Conservation (phyloP, 2,888 invertebrate species). For the Julus scanicus region DNA sequence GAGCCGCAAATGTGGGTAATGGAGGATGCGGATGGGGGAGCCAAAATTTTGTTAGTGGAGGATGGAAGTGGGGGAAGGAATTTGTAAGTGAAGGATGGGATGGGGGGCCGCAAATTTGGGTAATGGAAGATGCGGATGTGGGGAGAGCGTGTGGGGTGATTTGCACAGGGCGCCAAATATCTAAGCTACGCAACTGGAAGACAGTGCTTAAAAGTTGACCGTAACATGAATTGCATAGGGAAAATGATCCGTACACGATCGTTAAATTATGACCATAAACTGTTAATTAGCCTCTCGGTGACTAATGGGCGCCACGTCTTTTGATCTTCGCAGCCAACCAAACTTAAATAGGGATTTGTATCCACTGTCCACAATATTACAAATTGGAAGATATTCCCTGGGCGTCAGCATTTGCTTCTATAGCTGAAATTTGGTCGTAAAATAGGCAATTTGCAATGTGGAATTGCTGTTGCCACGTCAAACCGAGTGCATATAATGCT, state of each 20-base stretch:
- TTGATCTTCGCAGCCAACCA: background rate
- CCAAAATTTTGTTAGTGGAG: too few species aligned
- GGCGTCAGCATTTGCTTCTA: background rate
- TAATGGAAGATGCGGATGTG: too few species aligned
- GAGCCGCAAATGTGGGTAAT: too few species aligned
- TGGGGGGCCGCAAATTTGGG: too few species aligned
- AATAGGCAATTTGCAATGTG: slow-evolving; percentile 17
- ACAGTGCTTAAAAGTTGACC: too few species aligned
- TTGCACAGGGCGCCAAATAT: too few species aligned
- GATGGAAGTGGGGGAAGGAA: too few species aligned
- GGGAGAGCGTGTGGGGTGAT: too few species aligned
- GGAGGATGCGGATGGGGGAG: too few species aligned
- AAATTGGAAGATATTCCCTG: slow-evolving; percentile 1
- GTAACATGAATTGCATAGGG: background rate
- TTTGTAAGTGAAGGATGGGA: too few species aligned
- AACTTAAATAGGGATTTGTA: background rate
- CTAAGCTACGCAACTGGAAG: too few species aligned
- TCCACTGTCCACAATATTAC: background rate
- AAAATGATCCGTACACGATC: background rate
- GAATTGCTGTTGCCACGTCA: background rate
- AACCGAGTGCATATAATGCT: background rate
- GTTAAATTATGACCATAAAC: background rate
- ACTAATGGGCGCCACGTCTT: background rate
- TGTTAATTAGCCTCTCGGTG: background rate
- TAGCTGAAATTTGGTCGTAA: background rate